Evolutionary conservation across 2,888 invertebrate species (phyloP).

Genomic region (Eristalinus aeneus): DNA sequence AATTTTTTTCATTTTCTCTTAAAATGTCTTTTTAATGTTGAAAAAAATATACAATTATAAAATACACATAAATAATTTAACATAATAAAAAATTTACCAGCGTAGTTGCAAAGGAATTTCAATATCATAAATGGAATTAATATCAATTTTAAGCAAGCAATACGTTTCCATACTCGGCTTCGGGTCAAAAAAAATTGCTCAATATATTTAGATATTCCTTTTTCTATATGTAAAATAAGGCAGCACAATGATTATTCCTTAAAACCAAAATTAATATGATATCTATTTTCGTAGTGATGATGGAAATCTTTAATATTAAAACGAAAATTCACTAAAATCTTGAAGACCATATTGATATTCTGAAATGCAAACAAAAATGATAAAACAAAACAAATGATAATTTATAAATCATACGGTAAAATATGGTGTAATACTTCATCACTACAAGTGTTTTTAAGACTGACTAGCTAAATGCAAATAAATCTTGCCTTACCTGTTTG

Average conservation of each 20-base stretch:
- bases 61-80: slow-evolving; percentile 59
- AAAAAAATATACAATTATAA: slow-evolving; percentile 37
- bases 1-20: no score
- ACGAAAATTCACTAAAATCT: slow-evolving; percentile 32
- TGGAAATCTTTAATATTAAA: slow-evolving; percentile 40
- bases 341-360: slow-evolving; percentile 74
- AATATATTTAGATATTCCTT: neutral
- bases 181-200: neutral
- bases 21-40: slow-evolving; percentile 48
- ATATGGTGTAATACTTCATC: slow-evolving; percentile 33
- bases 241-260: slow-evolving; percentile 43
- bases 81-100: slow-evolving; percentile 41
- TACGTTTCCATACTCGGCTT: neutral
- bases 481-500: slow-evolving; percentile 82
- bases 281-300: slow-evolving; percentile 21
- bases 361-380: slow-evolving; percentile 72
- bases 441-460: neutral
- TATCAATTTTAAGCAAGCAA: neutral
- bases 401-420: slow-evolving; percentile 37
- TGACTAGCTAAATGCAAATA: neutral
- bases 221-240: neutral
- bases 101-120: neutral
- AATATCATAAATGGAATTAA: neutral
- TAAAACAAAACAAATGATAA: slow-evolving; percentile 58
- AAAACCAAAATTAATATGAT: slow-evolving; percentile 14